Evolutionary conservation across 2,888 invertebrate species (phyloP), one percentile per base, ranked within the genome.

Genomic region (Tricholauxania praeusta): DNA sequence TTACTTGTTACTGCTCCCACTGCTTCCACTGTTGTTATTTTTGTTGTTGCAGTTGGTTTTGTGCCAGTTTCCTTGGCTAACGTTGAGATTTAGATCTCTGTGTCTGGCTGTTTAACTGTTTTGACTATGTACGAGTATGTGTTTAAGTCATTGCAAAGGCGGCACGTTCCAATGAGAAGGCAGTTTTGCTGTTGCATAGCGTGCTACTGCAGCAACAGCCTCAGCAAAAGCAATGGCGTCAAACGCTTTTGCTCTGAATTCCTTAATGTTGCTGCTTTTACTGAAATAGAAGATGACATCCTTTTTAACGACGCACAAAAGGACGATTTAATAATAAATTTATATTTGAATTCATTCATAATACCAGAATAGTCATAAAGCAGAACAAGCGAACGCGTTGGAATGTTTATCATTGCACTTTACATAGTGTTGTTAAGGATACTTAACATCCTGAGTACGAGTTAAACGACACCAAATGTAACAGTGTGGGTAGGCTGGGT

Each of bases 241-340:
- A 39, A 51, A 39, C 2, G 19, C n/a, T 14, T 49, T 59, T 59
- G 51, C 49, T 60, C 59, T 59, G 53, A 32, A 66, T 53, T 66
- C n/a, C 53, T 57, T 15, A 47, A 47, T 28, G 14, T 10, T 48
- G n/a, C 59, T 49, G 32, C 28, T 60, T 17, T 49, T 59, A 32
- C 51, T 39, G 8, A 15, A 32, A 49, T 51, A 48, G 51, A 59
- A 19, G 52, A 52, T 53, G 63, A 48, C 70, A 51, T 70, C 22
- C 63, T 53, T 70, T 19, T 52, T 62, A 70, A 70, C 70, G 62
- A 70, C 52, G 70, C 70, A 70, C 70, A 70, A 70, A 70, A 63
- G 70, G 63, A 70, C 70, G 70, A 70, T 70, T 70, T 53, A 62
- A 70, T 62, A 70, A 70, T 70, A 63, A 62, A 70, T 70, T 70